These are phyloP conservation scores for Eupsilia transversa DNA, from an alignment of 2,888 invertebrate species.

Conservation along the genomic window DNA sequence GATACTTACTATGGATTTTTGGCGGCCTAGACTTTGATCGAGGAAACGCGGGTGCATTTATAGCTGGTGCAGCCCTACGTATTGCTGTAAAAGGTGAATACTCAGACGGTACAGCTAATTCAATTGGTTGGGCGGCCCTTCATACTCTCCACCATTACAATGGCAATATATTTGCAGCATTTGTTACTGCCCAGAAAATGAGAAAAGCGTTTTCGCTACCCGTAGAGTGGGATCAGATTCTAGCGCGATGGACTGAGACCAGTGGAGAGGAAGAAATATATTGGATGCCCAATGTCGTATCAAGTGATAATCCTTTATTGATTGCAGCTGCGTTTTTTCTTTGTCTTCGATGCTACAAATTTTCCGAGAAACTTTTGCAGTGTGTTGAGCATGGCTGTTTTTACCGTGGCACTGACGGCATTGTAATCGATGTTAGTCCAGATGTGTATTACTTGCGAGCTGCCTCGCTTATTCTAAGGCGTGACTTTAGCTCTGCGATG, in stretches of 20 bases:
- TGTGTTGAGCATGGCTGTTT: constrained; percentile 81
- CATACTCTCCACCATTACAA: constrained; percentile 81
- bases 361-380: constrained; percentile 77
- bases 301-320: constrained; percentile 78
- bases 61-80: constrained; percentile 81
- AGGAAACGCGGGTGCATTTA: constrained; percentile 68
- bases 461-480: constrained; percentile 77
- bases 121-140: constrained; percentile 86
- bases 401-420: constrained; percentile 73
- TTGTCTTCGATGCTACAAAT: constrained; percentile 83
- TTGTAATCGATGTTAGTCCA: constrained; percentile 59
- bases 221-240: constrained; percentile 80
- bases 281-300: constrained; percentile 80
- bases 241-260: constrained; percentile 79
- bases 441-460: constrained; percentile 82
- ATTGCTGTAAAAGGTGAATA: constrained; percentile 83
- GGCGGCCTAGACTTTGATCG: constrained; percentile 81
- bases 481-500: constrained; percentile 75
- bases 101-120: constrained; percentile 83
- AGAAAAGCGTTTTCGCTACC: constrained; percentile 81
- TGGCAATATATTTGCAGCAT: constrained; percentile 76
- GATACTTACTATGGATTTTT: constrained; percentile 83
- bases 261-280: constrained; percentile 85
- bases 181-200: constrained; percentile 84
- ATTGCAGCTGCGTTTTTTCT: constrained; percentile 86